Evolutionary conservation across 1,140 invertebrate species (phyloP).

Genomic region (Drosophila melanica): DNA sequence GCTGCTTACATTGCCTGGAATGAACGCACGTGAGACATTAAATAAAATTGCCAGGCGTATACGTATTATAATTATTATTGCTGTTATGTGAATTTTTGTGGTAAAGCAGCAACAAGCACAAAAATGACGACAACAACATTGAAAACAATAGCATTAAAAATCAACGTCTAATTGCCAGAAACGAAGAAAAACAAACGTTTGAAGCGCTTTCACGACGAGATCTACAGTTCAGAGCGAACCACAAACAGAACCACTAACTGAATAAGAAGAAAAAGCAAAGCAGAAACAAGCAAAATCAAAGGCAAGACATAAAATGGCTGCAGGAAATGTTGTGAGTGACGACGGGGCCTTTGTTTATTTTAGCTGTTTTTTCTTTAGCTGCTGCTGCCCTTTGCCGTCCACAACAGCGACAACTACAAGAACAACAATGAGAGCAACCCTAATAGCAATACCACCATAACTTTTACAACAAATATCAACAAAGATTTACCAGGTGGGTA

Average conservation of each 20-base stretch:
- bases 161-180: slow-evolving; percentile 59
- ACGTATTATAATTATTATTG: slow-evolving; percentile 32
- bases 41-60: slow-evolving; percentile 44
- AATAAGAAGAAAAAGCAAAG: slow-evolving; percentile 2
- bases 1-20: slow-evolving; percentile 49
- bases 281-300: slow-evolving; percentile 53
- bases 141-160: slow-evolving; percentile 29
- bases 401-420: slow-evolving; percentile 43
- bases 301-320: slow-evolving; percentile 70
- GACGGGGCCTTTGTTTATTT: slow-evolving; percentile 63
- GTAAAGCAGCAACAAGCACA: slow-evolving; percentile 47
- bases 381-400: slow-evolving; percentile 61
- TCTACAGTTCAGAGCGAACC: slow-evolving; percentile 14
- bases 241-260: neutral
- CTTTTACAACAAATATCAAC: slow-evolving; percentile 51
- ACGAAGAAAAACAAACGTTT: slow-evolving; percentile 37
- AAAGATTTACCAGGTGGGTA: slow-evolving; percentile 9
- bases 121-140: slow-evolving; percentile 8
- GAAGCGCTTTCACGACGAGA: slow-evolving; percentile 28
- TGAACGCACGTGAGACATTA: slow-evolving; percentile 51
- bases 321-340: slow-evolving; percentile 74
- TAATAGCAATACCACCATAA: slow-evolving; percentile 54
- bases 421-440: slow-evolving; percentile 39
- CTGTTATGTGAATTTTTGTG: slow-evolving; percentile 33
- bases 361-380: slow-evolving; percentile 1